Evolutionary conservation across 2,113 vertebrate species (phyloP).

Genomic region (Arizona elegans): DNA sequence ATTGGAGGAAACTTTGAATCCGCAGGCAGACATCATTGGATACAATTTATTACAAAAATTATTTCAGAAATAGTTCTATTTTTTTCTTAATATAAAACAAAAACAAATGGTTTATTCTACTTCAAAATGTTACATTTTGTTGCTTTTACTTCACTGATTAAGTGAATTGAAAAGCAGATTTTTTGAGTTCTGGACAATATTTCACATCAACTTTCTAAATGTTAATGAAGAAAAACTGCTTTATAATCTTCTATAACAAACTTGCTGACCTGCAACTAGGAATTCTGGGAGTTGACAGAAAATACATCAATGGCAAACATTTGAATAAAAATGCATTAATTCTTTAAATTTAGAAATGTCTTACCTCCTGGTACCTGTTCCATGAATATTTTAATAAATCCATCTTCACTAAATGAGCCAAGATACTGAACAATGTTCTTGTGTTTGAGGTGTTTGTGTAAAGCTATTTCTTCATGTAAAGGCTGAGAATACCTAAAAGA

Average conservation of each 20-base stretch:
- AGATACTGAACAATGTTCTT: conserved; percentile 99
- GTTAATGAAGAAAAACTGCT: not conserved
- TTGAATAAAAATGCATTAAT: not conserved
- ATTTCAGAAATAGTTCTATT: not conserved
- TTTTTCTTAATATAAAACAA: not conserved
- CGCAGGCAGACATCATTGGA: not conserved
- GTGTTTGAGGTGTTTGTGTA: conserved; percentile 97
- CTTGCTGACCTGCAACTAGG: not conserved
- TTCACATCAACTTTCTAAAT: not conserved
- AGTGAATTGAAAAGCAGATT: not conserved
- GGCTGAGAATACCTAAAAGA: conserved; percentile 90
- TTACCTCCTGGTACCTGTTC: conserved; percentile 98
- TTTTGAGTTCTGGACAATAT: not conserved
- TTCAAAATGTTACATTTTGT: not conserved
- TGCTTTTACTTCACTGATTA: not conserved
- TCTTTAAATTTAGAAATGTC: conserved; percentile 21
- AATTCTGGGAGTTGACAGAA: not conserved
- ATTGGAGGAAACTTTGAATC: not conserved
- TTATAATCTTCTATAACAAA: not conserved
- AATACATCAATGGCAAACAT: not conserved
- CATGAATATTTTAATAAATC: conserved; percentile 99
- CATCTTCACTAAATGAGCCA: conserved; percentile 93
- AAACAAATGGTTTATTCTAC: not conserved
- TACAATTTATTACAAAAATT: not conserved
- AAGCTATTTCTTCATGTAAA: conserved; percentile 96